A percentile compares a stretch with the other conserved stretches of the same genome.
phyloP scores from a whole-genome alignment of 2,888 invertebrate genomes.

The Calameuta filiformis region DNA sequence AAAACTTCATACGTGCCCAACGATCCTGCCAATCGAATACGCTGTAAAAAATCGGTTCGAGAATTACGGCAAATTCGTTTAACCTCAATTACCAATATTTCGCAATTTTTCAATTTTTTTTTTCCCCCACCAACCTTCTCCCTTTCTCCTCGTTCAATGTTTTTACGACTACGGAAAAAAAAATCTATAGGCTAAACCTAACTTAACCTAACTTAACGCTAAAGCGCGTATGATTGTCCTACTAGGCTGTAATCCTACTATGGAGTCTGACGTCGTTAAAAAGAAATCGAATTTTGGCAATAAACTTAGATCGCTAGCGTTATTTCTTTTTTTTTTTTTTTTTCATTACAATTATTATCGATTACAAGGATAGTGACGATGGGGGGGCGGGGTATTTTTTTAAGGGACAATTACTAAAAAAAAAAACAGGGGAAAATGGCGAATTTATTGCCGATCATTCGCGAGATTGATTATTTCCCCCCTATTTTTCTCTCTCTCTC shows the following conservation, averaged over 20 bases:
- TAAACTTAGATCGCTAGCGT: slow-evolving; percentile 15
- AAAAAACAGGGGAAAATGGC: no score
- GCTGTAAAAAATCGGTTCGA: neutral
- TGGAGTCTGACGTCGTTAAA: slow-evolving; percentile 7
- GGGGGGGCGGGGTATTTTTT: no score
- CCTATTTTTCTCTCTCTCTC: no score
- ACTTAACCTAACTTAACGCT: slow-evolving; percentile 23
- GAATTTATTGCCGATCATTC: no score
- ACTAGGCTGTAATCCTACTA: slow-evolving; percentile 27
- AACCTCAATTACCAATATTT: neutral
- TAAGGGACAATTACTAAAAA: no score
- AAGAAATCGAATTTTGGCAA: slow-evolving; percentile 21
- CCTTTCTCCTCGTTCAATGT: neutral
- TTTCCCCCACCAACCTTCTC: neutral
- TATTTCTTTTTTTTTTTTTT: neutral
- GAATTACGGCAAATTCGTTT: neutral
- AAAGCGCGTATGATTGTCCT: slow-evolving; percentile 49
- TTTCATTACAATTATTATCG: no score
- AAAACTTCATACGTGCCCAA: no score
- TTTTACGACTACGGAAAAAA: neutral
- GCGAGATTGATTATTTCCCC: no score
- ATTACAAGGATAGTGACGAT: no score
- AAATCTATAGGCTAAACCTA: neutral
- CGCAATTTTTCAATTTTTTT: neutral
- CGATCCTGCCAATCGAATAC: no score